A percentile compares a stretch with the other conserved stretches of the same genome.
phyloP scores from a whole-genome alignment of 2,888 invertebrate genomes.

The Trissoscelio sp. region DNA sequence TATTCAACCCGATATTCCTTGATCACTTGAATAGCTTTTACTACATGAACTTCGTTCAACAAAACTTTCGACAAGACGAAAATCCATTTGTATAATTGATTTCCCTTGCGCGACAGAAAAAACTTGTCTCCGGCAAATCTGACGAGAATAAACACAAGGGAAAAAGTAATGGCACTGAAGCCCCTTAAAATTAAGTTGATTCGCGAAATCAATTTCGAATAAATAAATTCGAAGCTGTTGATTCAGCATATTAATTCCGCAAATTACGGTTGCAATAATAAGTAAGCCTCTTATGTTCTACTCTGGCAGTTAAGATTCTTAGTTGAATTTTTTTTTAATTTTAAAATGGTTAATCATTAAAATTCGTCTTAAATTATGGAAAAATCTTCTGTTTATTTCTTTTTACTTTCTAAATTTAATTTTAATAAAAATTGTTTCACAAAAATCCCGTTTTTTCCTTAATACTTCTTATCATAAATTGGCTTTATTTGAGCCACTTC shows the following conservation, averaged over 20 bases:
- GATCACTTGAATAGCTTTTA: neutral
- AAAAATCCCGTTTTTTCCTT: too few relatives aligned
- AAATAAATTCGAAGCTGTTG: neutral
- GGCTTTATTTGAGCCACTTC: too few relatives aligned
- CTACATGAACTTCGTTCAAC: neutral
- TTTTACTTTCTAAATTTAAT: too few relatives aligned
- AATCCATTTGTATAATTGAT: conserved; percentile 25
- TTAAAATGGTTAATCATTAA: too few relatives aligned
- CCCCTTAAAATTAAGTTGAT: neutral
- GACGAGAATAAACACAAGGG: neutral
- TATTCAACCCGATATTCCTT: neutral
- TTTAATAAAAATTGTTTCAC: too few relatives aligned
- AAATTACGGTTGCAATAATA: conserved; percentile 9
- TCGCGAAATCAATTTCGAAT: neutral
- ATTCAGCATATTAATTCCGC: conserved; percentile 4
- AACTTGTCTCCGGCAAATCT: neutral
- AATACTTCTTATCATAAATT: too few relatives aligned
- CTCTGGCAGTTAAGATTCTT: neutral
- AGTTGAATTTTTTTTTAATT: neutral
- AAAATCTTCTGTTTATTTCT: too few relatives aligned
- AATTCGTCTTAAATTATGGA: too few relatives aligned
- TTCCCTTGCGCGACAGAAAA: neutral
- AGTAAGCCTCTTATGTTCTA: neutral
- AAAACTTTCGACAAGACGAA: conserved; percentile 8
- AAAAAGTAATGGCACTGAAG: neutral